Evolutionary conservation across 2,797 vertebrate genomes (phyloP).

Genomic region (Cossypha polioptera): DNA sequence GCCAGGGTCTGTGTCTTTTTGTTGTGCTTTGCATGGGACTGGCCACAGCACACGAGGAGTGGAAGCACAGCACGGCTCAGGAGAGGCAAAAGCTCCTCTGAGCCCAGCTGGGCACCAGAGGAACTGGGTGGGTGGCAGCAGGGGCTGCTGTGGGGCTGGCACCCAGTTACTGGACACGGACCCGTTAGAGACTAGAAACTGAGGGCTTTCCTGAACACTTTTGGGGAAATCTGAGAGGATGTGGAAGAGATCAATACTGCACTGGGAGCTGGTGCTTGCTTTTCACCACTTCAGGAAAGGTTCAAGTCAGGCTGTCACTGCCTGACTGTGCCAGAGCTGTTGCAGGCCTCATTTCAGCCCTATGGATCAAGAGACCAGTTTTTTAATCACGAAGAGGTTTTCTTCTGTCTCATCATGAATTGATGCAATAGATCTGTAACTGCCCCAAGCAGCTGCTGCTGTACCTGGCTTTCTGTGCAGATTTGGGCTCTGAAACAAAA

Average conservation of each 20-base stretch:
- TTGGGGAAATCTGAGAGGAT: background rate
- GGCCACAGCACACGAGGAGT: background rate
- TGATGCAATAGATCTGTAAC: background rate
- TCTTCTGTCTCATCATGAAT: background rate
- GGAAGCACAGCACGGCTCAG: background rate
- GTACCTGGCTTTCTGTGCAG: background rate
- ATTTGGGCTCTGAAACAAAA: background rate
- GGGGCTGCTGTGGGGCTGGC: background rate
- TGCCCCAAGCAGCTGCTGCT: background rate
- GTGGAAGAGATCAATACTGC: background rate
- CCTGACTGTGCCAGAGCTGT: background rate
- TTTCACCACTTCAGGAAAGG: background rate
- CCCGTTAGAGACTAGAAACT: background rate
- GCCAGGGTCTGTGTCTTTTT: background rate
- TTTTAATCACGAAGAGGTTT: background rate
- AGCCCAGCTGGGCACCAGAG: background rate
- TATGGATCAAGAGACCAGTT: background rate
- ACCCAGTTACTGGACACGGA: background rate
- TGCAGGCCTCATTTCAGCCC: background rate
- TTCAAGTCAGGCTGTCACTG: background rate
- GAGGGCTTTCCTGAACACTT: background rate
- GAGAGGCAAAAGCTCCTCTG: background rate
- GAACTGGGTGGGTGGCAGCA: background rate
- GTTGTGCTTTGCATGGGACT: background rate
- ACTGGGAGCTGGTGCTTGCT: background rate